Evolutionary conservation across 1,140 invertebrate species (phyloP), one percentile per base, ranked within the genome.

Genomic region (Papilio helenus): DNA sequence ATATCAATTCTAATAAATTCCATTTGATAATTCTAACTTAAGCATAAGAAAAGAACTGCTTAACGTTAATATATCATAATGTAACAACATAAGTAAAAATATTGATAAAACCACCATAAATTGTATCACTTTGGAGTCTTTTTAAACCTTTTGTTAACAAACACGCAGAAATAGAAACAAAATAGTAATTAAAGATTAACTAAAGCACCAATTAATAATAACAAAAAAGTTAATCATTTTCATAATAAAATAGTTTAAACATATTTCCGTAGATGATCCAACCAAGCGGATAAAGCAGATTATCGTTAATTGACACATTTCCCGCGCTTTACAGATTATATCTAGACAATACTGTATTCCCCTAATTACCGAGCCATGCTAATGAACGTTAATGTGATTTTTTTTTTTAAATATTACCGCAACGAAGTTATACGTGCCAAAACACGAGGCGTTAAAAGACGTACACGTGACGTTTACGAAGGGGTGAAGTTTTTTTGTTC

Each of bases 401-500:
- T 72, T 39, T 39, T 72, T 44, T 14, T 44, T 34, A 65, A 29
- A 58, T 58, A 58, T 76, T n/a, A n/a, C 26, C 12, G 29, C 16
- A 14, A 23, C 18, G 34, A 2, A 79, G 81, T 84, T 84, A 80
- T 81, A 81, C 72, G 68, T 82, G 83, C 79, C 84, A 84, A 86
- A 82, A 61, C 72, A 72, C 16, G 76, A 71, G 44, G 77, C 84
- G 72, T 55, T 26, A 76, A 76, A 73, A 18, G 72, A 39, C 39
- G 39, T 46, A 78, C 84, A 79, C 72, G 79, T 79, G 85, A 84
- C 86, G 88, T 61, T 65, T 65, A 1, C 26, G 23, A 65, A 26
- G 58, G 58, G 86, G 84, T 88, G 86, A 86, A 86, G 85, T 80
- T 86, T 82, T 89, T 90, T 86, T 90, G 89, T 89, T 91, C 81